Evolutionary conservation across 2,888 invertebrate species (phyloP), one percentile per base, ranked within the genome.

Genomic region (Strigamia transsilvanica): DNA sequence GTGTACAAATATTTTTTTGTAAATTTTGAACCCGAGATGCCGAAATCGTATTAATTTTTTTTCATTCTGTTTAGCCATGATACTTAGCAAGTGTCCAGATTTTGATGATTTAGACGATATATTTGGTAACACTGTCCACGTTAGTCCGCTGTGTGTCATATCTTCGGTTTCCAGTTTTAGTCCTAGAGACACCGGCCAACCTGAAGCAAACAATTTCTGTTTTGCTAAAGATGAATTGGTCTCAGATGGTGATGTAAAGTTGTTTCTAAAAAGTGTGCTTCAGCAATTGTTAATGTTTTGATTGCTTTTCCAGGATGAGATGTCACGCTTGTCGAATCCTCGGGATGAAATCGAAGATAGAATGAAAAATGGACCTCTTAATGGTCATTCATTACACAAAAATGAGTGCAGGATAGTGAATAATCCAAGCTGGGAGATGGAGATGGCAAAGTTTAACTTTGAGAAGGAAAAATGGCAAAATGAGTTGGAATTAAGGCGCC

Each of bases 81-180:
- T 51, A 18, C 51, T 51, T 18, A 51, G 51, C 7, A 51, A 51
- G 7, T 51, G 51, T n/a, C 51, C 51, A 15, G 51, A 51, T 51
- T 51, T 51, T n/a, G 51, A 51, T n/a, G 51, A 51, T n/a, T n/a
- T 51, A n/a, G 51, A 51, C 18, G 51, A 51, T 18, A 51, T 51
- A 51, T 51, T 51, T 51, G 51, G 51, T 13, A 51, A 51, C n/a
- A 51, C 51, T n/a, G 7, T 51, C n/a, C 51, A 51, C 4, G 51
- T 51, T 6, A 51, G 51, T n/a, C 51, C 51, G 18, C 51, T 51
- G n/a, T 51, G 51, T 51, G 51, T 51, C 51, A 51, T 51, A 15
- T 51, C 51, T 18, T 51, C 51, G 6, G 51, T 51, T 2, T 9
- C 51, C 51, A 51, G n/a, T 51, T 51, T n/a, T n/a, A 51, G 18